Evolutionary conservation across 92 coral and sea anemone species (phyloP).

Genomic region (Muricea muricata): DNA sequence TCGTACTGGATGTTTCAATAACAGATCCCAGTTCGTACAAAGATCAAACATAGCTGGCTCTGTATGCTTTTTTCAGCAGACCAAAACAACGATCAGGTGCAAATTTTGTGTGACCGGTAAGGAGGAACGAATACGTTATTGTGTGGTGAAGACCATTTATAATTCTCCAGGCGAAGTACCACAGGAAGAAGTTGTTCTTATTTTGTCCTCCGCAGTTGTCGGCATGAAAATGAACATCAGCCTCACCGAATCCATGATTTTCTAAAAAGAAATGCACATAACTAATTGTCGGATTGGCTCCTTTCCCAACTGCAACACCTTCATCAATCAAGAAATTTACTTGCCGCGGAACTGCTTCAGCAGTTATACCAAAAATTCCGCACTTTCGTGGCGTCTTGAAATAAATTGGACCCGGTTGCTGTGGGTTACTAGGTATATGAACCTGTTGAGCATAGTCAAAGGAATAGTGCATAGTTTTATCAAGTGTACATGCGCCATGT

Average conservation of each 20-base stretch:
- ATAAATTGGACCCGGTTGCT: slow-evolving; percentile 66
- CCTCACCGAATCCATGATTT: slow-evolving; percentile 38
- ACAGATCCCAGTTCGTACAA: slow-evolving; percentile 53
- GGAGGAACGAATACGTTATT: slow-evolving; percentile 57
- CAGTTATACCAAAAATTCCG: slow-evolving; percentile 33
- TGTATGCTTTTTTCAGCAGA: slow-evolving; percentile 34
- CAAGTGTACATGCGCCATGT: slow-evolving; percentile 46
- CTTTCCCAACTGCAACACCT: slow-evolving; percentile 32
- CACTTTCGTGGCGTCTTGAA: slow-evolving; percentile 47
- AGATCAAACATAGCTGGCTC: slow-evolving; percentile 46
- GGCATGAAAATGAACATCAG: no score
- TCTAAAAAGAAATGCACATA: slow-evolving; percentile 36
- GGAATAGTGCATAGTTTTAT: slow-evolving; percentile 52
- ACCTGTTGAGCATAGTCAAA: slow-evolving; percentile 66
- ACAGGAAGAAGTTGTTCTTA: slow-evolving; percentile 3
- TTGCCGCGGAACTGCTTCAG: slow-evolving; percentile 33
- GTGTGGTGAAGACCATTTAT: slow-evolving; percentile 37
- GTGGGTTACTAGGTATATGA: slow-evolving; percentile 58
- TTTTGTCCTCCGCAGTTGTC: slow-evolving; percentile 24
- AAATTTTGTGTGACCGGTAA: slow-evolving; percentile 72
- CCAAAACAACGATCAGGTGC: slow-evolving; percentile 74
- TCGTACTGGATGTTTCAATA: slow-evolving; percentile 39
- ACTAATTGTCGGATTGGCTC: slow-evolving; percentile 40
- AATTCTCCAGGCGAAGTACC: slow-evolving; percentile 65
- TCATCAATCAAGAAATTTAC: slow-evolving; percentile 44